These are phyloP conservation scores for Drosophila lacertosa DNA, from an alignment of 1,140 invertebrate species.

Conservation along the genomic window DNA sequence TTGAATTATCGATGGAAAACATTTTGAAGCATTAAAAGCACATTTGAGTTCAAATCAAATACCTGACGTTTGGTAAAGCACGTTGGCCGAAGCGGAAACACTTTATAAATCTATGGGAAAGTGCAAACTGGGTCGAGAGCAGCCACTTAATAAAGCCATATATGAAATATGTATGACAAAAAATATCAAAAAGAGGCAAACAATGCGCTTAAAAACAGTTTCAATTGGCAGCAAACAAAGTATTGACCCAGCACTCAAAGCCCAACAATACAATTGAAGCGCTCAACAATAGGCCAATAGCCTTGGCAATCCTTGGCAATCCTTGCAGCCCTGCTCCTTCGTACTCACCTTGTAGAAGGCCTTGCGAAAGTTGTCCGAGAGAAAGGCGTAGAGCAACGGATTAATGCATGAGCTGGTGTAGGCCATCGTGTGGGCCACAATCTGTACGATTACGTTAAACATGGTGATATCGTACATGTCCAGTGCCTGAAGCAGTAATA, in stretches of 20 bases:
- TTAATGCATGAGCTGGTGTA: slow-evolving; percentile 98
- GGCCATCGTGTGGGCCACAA: slow-evolving; percentile 93
- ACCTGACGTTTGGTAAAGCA: slow-evolving; percentile 16
- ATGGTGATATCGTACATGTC: slow-evolving; percentile 87
- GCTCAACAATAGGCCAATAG: slow-evolving; percentile 12
- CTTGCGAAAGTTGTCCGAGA: slow-evolving; percentile 83
- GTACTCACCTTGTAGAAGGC: slow-evolving; percentile 83
- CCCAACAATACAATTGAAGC: slow-evolving; percentile 15
- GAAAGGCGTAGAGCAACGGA: slow-evolving; percentile 90
- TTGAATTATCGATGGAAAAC: slow-evolving; percentile 63
- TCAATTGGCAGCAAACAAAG: slow-evolving; percentile 39
- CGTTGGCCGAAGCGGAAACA: slow-evolving; percentile 17
- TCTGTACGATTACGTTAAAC: slow-evolving; percentile 88
- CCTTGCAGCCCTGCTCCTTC: background rate
- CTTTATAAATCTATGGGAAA: slow-evolving; percentile 44
- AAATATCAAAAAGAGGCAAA: slow-evolving; percentile 18
- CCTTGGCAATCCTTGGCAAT: background rate
- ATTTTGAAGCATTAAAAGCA: slow-evolving; percentile 58
- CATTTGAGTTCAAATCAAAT: slow-evolving; percentile 50
- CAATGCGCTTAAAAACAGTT: slow-evolving; percentile 20
- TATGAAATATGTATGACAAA: slow-evolving; percentile 46
- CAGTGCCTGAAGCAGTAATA: slow-evolving; percentile 91
- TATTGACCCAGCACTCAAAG: slow-evolving; percentile 62
- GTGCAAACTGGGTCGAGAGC: slow-evolving; percentile 34
- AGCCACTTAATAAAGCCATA: slow-evolving; percentile 18